phyloP scores from a whole-genome alignment of 1,140 invertebrate genomes.

The Ruditapes philippinarum region DNA sequence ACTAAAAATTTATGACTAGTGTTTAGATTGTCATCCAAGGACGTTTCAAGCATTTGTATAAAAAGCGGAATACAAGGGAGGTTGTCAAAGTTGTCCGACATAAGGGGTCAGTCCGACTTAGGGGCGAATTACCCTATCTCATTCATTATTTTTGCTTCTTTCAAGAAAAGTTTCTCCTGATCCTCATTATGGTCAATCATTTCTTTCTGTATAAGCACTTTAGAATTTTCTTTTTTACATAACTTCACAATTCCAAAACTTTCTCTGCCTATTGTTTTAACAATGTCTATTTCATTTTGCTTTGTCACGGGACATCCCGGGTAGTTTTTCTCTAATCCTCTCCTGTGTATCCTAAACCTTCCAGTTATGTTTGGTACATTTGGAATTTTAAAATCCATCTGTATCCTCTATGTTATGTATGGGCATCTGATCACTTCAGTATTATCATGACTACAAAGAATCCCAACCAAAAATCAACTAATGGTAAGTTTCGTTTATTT shows the following conservation, averaged over 20 bases:
- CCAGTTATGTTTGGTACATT: constrained; percentile 37
- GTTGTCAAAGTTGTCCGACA: too few relatives aligned
- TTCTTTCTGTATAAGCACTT: too few relatives aligned
- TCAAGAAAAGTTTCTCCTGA: constrained; percentile 15
- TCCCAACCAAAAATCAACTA: constrained; percentile 30
- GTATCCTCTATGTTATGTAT: too few relatives aligned
- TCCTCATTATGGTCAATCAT: constrained; percentile 39
- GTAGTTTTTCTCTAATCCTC: constrained; percentile 35
- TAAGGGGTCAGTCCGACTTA: too few relatives aligned
- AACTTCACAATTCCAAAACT: constrained; percentile 36
- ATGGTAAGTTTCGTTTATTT: constrained; percentile 38
- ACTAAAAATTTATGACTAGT: too few relatives aligned
- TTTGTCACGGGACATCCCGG: constrained; percentile 32
- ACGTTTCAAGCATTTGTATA: too few relatives aligned
- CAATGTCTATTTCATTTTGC: constrained; percentile 32
- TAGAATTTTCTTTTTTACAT: constrained; percentile 26
- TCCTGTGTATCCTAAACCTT: constrained; percentile 33
- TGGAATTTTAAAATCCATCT: constrained; percentile 43
- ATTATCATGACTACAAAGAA: background rate
- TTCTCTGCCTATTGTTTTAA: constrained; percentile 35
- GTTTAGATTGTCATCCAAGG: too few relatives aligned
- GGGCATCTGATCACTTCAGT: constrained; percentile 46
- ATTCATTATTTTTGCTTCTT: constrained; percentile 46
- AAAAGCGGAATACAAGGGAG: too few relatives aligned
- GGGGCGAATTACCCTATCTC: too few relatives aligned